Percentiles rank a stretch among this genome's conserved stretches.
These are phyloP conservation scores for Taenaris catops DNA, from an alignment of 2,888 invertebrate species.

Conservation along the genomic window DNA sequence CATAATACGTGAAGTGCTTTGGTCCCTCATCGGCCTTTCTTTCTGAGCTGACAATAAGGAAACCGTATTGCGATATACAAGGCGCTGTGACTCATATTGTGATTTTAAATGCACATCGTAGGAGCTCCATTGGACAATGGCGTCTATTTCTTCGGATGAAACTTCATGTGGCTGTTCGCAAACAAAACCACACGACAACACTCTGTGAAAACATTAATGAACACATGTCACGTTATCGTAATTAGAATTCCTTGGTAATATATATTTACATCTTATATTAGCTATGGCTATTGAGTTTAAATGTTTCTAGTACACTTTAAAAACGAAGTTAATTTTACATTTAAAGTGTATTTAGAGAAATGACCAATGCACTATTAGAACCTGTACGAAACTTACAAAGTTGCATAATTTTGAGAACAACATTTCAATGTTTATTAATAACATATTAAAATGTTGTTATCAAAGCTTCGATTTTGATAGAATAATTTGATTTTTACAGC, in stretches of 20 bases:
- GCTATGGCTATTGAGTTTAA: too few relatives aligned
- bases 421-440: too few relatives aligned
- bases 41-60: conserved; percentile 39
- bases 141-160: conserved; percentile 58
- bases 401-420: too few relatives aligned
- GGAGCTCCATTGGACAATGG: conserved; percentile 66
- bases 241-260: conserved; percentile 1
- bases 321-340: too few relatives aligned
- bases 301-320: too few relatives aligned
- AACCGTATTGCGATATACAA: conserved; percentile 63
- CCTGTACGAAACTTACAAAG: too few relatives aligned
- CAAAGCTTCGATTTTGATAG: too few relatives aligned
- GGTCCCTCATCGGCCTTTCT: conserved; percentile 58
- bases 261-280: too few relatives aligned
- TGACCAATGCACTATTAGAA: too few relatives aligned
- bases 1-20: conserved; percentile 74
- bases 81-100: conserved; percentile 43
- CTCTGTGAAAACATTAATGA: conserved; percentile 37
- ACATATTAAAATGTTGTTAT: too few relatives aligned
- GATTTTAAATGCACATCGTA: conserved; percentile 78
- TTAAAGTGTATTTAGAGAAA: too few relatives aligned
- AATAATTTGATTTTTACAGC: too few relatives aligned
- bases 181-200: conserved; percentile 80
- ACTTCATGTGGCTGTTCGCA: conserved; percentile 69
- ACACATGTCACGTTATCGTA: conserved; percentile 12